Evolutionary conservation across 2,797 vertebrate species (phyloP).

Genomic region (Sciurus vulgaris): DNA sequence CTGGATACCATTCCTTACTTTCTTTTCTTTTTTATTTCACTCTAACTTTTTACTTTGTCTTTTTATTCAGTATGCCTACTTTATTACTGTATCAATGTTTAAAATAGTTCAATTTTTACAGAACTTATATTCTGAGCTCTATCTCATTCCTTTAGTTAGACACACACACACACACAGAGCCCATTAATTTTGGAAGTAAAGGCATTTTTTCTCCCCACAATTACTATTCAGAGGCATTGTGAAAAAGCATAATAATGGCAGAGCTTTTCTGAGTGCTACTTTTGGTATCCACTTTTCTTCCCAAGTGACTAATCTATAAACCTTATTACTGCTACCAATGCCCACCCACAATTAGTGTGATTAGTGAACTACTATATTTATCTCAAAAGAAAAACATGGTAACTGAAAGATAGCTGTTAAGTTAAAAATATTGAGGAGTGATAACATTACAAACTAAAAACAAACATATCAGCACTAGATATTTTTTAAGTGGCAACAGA

Average conservation of each 20-base stretch:
- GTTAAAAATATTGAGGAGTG: conserved; percentile 35
- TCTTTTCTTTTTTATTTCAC: not conserved
- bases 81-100: not conserved
- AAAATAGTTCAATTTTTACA: not conserved
- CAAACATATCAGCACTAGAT: not conserved
- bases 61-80: not conserved
- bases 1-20: not conserved
- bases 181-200: not conserved
- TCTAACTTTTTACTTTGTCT: not conserved
- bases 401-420: conserved; percentile 66
- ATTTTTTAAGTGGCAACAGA: conserved; percentile 64
- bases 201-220: not conserved
- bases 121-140: conserved; percentile 23
- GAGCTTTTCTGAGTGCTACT: not conserved
- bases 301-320: conserved; percentile 49
- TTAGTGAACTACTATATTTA: conserved; percentile 20
- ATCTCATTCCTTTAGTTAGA: not conserved
- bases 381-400: conserved; percentile 53
- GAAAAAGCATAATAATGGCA: not conserved
- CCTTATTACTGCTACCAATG: not conserved
- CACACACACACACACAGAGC: not conserved
- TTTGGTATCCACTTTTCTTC: not conserved
- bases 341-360: not conserved
- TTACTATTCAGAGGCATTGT: not conserved
- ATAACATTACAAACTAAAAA: conserved; percentile 49